A percentile compares a stretch with the other conserved stretches of the same genome.
Evolutionary conservation across 2,797 vertebrate genomes (phyloP).

Genomic region (Semotilus atromaculatus): DNA sequence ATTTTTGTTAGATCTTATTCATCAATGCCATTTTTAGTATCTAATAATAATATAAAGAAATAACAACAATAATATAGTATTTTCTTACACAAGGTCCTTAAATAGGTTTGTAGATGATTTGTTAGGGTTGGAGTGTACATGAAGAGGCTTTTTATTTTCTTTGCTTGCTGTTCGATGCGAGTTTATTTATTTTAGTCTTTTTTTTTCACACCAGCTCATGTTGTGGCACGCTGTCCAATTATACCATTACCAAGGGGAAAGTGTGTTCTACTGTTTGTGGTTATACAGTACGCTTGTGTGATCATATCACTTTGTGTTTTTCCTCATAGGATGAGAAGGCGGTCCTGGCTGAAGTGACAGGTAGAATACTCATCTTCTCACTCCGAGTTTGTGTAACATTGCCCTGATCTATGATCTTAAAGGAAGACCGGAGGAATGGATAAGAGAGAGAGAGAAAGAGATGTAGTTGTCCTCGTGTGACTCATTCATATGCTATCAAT

Average conservation of each 20-base stretch:
- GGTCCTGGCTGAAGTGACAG: background rate
- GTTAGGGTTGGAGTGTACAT: background rate
- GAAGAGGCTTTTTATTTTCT: conserved; percentile 19
- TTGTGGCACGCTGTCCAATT: conserved; percentile 28
- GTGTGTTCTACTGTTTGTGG: conserved; percentile 24
- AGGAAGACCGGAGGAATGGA: conserved; percentile 29
- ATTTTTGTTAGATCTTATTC: background rate
- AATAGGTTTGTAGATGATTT: conserved; percentile 15
- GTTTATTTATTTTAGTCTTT: conserved; percentile 27
- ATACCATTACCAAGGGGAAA: conserved; percentile 18
- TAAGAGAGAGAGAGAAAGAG: background rate
- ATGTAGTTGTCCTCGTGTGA: conserved; percentile 67
- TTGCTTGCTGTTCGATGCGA: background rate
- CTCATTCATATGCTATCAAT: conserved; percentile 72
- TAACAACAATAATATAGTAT: background rate
- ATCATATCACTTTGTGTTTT: conserved; percentile 22
- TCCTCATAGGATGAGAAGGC: background rate
- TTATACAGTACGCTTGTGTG: conserved; percentile 11
- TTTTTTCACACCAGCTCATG: conserved; percentile 35
- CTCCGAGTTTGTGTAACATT: background rate
- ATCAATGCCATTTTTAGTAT: background rate
- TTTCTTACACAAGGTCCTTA: conserved; percentile 16
- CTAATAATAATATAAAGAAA: background rate
- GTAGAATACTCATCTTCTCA: background rate
- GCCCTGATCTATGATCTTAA: conserved; percentile 55